phyloP scores from a whole-genome alignment of 1,140 invertebrate genomes.

The Helicoverpa armigera region DNA sequence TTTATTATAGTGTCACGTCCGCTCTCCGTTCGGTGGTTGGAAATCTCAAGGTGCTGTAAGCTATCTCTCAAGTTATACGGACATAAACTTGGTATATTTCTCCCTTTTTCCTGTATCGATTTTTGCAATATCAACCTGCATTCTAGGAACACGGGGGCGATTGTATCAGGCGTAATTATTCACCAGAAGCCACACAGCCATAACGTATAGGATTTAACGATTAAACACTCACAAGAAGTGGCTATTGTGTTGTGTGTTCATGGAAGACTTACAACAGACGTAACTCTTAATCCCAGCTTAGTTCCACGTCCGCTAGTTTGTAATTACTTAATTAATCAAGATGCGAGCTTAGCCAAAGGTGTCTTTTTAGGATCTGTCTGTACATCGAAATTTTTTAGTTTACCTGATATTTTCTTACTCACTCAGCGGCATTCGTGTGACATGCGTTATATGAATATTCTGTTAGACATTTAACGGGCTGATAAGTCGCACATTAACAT shows the following conservation, averaged over 20 bases:
- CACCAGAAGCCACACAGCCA: conserved; percentile 14
- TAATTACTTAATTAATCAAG: background rate
- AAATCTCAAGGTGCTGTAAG: background rate
- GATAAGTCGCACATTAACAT: too few species aligned
- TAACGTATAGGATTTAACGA: conserved; percentile 27
- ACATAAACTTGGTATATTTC: background rate
- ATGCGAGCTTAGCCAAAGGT: background rate
- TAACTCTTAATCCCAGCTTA: conserved; percentile 15
- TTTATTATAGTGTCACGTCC: background rate
- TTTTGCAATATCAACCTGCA: background rate
- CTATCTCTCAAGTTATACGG: too few species aligned
- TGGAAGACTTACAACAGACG: conserved; percentile 22
- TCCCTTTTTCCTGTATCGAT: background rate
- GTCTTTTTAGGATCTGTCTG: background rate
- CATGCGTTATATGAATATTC: too few species aligned
- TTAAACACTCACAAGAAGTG: conserved; percentile 17
- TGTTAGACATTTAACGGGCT: too few species aligned
- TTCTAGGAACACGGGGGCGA: conserved; percentile 5
- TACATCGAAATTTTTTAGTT: too few species aligned
- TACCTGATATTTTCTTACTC: too few species aligned
- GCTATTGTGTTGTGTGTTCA: conserved; percentile 25
- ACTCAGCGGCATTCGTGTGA: too few species aligned
- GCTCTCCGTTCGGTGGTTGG: background rate
- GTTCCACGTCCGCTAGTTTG: background rate
- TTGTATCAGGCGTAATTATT: conserved; percentile 6